Evolutionary conservation across 2,797 vertebrate species (phyloP), one percentile per base, ranked within the genome.

Genomic region (Gymnodraco acuticeps): DNA sequence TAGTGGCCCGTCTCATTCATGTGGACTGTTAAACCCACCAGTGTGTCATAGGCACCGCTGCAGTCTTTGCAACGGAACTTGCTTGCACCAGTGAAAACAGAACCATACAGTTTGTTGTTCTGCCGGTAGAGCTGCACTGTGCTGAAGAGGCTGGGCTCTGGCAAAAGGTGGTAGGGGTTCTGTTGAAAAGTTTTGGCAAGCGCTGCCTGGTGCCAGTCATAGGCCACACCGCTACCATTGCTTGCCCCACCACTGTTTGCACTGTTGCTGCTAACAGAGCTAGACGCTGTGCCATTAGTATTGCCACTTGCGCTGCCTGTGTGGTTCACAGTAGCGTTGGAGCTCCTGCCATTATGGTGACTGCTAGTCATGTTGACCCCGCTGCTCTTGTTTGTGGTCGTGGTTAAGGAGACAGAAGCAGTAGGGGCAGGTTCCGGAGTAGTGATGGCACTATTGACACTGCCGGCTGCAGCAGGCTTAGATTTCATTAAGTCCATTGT

Each of bases 1-100:
- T 99, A 99, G 94, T 99, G 98, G 78, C 98, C 98, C 0, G 98
- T 98, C 95, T 99, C 98, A 10, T 99, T 99, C 98, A 99, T 99
- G 93, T 99, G 98, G 82, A 99, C 98, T 0, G 98, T 99, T 75
- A 99, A 94, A 59, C 98, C 97, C 83, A 99, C 98, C 87, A 99
- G 94, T 0, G 98, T 99, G 94, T 99, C 98, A 1, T 99, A 99
- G 10, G 98, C 98, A 0, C 95, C 98, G 3, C 98, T 99, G 93
- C 98, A 99, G 93, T 99, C 98, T 94, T 98, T 98, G 95, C 98
- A 99, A 78, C 98, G 96, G 85, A 99, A 99, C 93, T 99, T 99
- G 93, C 98, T 99, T 81, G 98, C 98, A 31, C 98, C 98, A 0
- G 98, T 99, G 89, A 99, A 99, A 67, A 99, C 97, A 2, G 98